A percentile compares a stretch with the other conserved stretches of the same genome.
Conservation (phyloP, 2,888 invertebrate species). For the Epistrophella euchroma region DNA sequence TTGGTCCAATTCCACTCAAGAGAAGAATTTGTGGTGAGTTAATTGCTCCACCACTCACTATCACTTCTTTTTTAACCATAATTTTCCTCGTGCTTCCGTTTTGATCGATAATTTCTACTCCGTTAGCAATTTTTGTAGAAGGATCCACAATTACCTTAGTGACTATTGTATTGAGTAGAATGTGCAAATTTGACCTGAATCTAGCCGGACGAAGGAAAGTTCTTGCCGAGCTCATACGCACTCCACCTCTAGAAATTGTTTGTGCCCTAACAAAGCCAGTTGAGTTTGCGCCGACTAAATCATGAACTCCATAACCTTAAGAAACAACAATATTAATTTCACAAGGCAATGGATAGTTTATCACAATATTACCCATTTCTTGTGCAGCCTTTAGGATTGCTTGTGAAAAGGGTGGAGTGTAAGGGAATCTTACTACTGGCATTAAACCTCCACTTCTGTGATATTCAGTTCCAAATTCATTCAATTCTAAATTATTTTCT, state of each 20-base stretch:
- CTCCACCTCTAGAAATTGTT: conserved; percentile 93
- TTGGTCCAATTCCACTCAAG: conserved; percentile 94
- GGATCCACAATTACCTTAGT: conserved; percentile 90
- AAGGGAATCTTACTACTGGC: conserved; percentile 92
- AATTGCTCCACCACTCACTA: conserved; percentile 92
- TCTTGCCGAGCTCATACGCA: conserved; percentile 91
- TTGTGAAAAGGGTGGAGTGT: conserved; percentile 92
- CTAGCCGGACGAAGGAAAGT: conserved; percentile 93
- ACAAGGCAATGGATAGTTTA: background rate
- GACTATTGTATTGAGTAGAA: conserved; percentile 92
- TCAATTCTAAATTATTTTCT: conserved; percentile 90
- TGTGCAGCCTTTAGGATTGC: conserved; percentile 91
- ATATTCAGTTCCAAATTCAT: conserved; percentile 90
- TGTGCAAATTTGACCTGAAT: conserved; percentile 90
- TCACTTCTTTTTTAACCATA: conserved; percentile 92
- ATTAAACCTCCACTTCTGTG: conserved; percentile 91
- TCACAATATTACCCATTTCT: conserved; percentile 91
- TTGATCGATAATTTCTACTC: conserved; percentile 87
- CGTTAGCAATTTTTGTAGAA: conserved; percentile 89
- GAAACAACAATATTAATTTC: conserved; percentile 14
- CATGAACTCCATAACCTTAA: conserved; percentile 89
- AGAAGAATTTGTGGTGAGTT: conserved; percentile 97
- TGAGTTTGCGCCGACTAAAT: conserved; percentile 91
- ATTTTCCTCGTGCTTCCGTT: conserved; percentile 86
- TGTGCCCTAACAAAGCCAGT: conserved; percentile 95